These are phyloP conservation scores for Paracanthobrama guichenoti DNA, from an alignment of 2,113 vertebrate genomes.

Conservation along the genomic window DNA sequence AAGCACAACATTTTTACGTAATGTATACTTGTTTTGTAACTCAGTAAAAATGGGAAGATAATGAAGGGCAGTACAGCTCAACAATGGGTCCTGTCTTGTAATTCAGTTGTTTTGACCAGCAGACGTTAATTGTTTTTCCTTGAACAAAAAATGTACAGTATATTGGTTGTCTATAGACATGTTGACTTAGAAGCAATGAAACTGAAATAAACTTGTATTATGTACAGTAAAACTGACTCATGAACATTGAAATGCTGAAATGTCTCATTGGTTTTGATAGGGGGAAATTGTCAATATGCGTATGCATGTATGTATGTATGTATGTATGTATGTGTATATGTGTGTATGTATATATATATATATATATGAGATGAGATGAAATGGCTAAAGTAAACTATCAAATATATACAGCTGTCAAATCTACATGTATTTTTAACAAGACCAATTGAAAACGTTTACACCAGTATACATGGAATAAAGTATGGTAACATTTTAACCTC, in stretches of 20 bases:
- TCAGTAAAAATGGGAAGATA: neutral
- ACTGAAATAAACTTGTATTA: neutral
- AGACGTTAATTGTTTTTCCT: neutral
- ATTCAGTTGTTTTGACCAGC: neutral
- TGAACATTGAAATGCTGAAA: neutral
- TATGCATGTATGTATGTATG: too few relatives aligned
- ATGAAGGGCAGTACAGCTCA: neutral
- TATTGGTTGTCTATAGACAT: neutral
- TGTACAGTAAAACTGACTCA: neutral
- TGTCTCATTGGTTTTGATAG: neutral
- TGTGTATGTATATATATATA: too few relatives aligned
- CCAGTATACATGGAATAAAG: neutral
- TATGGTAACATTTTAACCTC: neutral
- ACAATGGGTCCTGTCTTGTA: neutral
- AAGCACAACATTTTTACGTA: neutral
- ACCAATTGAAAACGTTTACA: neutral
- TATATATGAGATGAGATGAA: too few relatives aligned
- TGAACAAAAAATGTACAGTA: neutral
- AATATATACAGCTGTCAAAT: neutral
- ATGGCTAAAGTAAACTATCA: neutral
- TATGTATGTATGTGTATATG: too few relatives aligned
- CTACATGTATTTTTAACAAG: neutral
- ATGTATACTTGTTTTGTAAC: constrained; percentile 31
- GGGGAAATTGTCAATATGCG: too few relatives aligned
- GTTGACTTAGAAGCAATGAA: neutral